phyloP scores from a whole-genome alignment of 1,140 invertebrate genomes.

The Berghia stephanieae region DNA sequence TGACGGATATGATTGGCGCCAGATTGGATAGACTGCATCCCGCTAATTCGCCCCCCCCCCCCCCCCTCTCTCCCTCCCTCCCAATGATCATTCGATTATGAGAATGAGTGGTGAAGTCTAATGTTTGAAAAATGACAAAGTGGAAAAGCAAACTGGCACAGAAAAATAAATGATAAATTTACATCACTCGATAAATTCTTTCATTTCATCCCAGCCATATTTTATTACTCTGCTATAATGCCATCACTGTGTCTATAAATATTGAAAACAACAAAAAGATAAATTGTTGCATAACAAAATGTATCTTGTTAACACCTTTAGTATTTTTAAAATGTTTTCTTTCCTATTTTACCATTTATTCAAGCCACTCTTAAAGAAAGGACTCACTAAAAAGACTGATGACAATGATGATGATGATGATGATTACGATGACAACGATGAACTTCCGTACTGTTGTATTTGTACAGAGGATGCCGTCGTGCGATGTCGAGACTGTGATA shows the following conservation, averaged over 20 bases:
- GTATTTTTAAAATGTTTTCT: neutral
- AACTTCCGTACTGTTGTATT: slow-evolving; percentile 80
- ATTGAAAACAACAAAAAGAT: neutral
- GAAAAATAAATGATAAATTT: too few species aligned
- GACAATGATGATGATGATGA: too few species aligned
- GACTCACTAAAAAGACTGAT: neutral
- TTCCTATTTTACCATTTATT: neutral
- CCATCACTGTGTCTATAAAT: neutral
- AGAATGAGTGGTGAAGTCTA: too few species aligned
- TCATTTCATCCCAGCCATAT: too few species aligned
- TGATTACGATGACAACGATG: slow-evolving; percentile 64
- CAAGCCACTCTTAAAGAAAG: neutral
- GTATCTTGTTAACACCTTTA: neutral
- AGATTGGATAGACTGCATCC: too few species aligned
- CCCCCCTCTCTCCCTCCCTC: too few species aligned
- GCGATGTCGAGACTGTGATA: slow-evolving; percentile 76
- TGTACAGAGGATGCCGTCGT: slow-evolving; percentile 79
- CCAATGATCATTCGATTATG: too few species aligned
- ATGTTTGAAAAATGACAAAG: too few species aligned
- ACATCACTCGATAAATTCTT: too few species aligned
- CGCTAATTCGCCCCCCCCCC: too few species aligned
- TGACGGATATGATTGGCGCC: too few species aligned
- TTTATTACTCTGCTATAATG: neutral
- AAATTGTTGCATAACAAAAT: neutral
- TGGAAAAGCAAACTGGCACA: too few species aligned